Evolutionary conservation across 2,888 invertebrate species (phyloP), one percentile per base, ranked within the genome.

Genomic region (Subacronicta megacephala): DNA sequence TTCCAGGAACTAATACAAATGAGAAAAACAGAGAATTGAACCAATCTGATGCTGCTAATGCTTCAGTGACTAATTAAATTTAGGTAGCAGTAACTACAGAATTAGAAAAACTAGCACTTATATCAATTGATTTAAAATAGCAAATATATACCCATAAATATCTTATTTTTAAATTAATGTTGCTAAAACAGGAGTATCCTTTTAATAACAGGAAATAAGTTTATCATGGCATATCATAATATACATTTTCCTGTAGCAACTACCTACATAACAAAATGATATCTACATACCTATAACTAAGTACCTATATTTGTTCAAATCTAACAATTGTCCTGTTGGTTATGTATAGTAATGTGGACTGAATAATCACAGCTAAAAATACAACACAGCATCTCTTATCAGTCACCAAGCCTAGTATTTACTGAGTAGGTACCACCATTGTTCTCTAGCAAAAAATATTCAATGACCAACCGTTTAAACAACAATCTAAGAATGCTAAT

Each of bases 331-430:
- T 66, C 67, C 75, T 59, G 62, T 33, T 66, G 53, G 58, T n/a
- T 65, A 61, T 7, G 7, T 46, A n/a, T 15, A 6, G 15, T 43
- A 13, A 18, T 44, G 47, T 49, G 26, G 54, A 53, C 35, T 35
- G 46, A 18, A 46, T 35, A 55, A 68, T 58, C 47, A 57, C 16
- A 15, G 41, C 52, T 71, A 67, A 51, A 66, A 75, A 61, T 71
- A 62, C 44, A 40, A 18, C 49, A 54, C 38, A 23, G 47, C 49
- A 50, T 29, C 31, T 56, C 42, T 46, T 62, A 70, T 59, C 71
- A 70, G 50, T 40, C 13, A 26, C 13, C 12, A 55, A 26, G 26
- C 38, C 10, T 45, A 33, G 52, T 54, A 56, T 26, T 42, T 31
- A 51, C 23, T 18, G 23, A 33, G 23, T 13, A n/a, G n/a, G n/a